These are phyloP conservation scores for Nephrotoma appendiculata DNA, from an alignment of 2,888 invertebrate species.

Conservation along the genomic window DNA sequence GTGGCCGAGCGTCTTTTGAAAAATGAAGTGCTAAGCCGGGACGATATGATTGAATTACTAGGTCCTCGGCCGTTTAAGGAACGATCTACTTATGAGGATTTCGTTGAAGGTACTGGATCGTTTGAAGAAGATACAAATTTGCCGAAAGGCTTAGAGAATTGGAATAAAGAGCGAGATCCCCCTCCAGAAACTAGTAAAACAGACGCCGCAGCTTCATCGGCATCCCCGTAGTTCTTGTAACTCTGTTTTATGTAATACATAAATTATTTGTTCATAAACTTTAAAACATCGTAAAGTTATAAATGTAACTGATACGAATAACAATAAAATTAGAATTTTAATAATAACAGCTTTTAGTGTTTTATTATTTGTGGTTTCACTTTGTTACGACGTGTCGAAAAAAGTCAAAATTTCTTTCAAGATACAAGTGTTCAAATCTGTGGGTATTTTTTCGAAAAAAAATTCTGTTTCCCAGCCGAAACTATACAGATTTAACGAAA, in stretches of 20 bases:
- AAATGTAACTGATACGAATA: neutral
- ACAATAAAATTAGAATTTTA: neutral
- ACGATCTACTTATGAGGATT: slow-evolving; percentile 98
- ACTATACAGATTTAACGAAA: no score
- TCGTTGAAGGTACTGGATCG: slow-evolving; percentile 96
- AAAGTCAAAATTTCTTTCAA: no score
- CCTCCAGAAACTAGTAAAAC: slow-evolving; percentile 10
- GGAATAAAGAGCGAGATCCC: slow-evolving; percentile 62
- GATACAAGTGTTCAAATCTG: no score
- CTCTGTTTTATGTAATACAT: neutral
- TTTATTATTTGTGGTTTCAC: neutral
- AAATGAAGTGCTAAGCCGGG: slow-evolving; percentile 87
- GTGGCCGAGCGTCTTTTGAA: slow-evolving; percentile 78
- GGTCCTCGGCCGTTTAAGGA: slow-evolving; percentile 93
- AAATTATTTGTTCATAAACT: neutral
- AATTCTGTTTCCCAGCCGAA: no score
- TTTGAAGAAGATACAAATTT: slow-evolving; percentile 91
- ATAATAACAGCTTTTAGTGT: neutral
- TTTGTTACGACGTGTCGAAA: no score
- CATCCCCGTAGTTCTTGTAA: neutral
- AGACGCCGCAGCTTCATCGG: neutral
- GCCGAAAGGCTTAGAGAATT: slow-evolving; percentile 88
- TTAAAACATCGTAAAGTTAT: neutral
- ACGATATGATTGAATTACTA: slow-evolving; percentile 94
- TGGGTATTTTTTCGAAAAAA: no score